Conservation (phyloP, 2,797 vertebrate species). For the Eulemur albifrons region DNA sequence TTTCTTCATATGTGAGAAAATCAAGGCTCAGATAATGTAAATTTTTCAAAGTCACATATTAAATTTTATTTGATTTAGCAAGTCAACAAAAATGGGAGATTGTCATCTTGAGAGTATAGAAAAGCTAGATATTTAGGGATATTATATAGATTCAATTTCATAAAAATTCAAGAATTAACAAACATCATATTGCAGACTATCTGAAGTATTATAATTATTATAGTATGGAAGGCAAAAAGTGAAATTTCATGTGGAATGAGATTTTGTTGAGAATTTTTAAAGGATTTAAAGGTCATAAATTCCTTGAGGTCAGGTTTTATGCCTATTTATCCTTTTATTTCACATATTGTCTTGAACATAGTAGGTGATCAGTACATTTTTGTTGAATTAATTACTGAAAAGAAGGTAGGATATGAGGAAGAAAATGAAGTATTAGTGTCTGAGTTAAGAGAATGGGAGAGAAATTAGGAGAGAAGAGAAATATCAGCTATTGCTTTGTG, state of each 20-base stretch:
- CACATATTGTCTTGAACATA: background rate
- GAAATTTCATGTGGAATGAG: background rate
- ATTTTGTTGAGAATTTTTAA: background rate
- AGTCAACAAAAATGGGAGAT: background rate
- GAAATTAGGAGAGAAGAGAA: background rate
- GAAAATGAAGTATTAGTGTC: background rate
- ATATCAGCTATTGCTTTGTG: background rate
- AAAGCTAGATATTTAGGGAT: background rate
- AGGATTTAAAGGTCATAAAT: background rate
- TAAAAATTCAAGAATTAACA: background rate
- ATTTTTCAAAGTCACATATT: background rate
- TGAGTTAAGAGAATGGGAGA: background rate
- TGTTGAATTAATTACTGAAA: background rate
- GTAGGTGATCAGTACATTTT: background rate
- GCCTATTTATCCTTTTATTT: background rate
- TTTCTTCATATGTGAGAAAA: background rate
- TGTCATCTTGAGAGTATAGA: background rate
- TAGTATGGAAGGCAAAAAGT: background rate
- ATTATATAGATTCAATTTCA: background rate
- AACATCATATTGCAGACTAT: background rate
- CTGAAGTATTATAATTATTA: background rate
- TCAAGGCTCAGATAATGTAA: background rate
- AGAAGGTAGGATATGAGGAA: background rate
- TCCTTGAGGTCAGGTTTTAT: background rate
- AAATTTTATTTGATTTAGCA: background rate